These are phyloP conservation scores for Camponotus floridanus DNA, from an alignment of 1,140 invertebrate species.

Conservation along the genomic window DNA sequence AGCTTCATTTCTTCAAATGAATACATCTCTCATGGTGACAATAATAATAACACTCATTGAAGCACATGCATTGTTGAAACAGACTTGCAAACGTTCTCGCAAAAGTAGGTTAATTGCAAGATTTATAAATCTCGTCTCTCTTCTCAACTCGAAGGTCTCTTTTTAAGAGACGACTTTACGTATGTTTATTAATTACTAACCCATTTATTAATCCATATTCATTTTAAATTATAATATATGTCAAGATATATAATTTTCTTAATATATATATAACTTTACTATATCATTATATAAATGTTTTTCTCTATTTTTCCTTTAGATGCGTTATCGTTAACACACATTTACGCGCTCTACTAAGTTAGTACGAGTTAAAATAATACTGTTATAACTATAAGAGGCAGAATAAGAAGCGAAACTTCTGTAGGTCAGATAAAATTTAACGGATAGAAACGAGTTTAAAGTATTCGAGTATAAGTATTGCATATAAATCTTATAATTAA, in stretches of 20 bases:
- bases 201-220: neutral
- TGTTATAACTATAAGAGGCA: neutral
- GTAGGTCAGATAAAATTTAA: conserved; percentile 29
- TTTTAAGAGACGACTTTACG: neutral
- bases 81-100: neutral
- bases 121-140: too few species aligned
- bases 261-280: neutral
- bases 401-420: conserved; percentile 16
- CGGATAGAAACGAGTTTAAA: conserved; percentile 7
- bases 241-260: neutral
- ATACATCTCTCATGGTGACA: neutral
- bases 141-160: neutral
- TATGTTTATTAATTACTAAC: neutral
- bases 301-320: neutral
- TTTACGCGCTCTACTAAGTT: neutral
- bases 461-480: neutral
- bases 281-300: neutral
- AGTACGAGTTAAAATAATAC: neutral
- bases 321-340: neutral
- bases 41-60: neutral
- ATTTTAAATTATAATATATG: neutral
- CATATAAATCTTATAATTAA: conserved; percentile 5
- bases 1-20: neutral
- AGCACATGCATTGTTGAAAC: neutral
- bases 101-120: neutral